Percentiles rank a stretch among this genome's conserved stretches.
phyloP scores from a whole-genome alignment of 2,113 vertebrate species.

The Scopus umbretta region DNA sequence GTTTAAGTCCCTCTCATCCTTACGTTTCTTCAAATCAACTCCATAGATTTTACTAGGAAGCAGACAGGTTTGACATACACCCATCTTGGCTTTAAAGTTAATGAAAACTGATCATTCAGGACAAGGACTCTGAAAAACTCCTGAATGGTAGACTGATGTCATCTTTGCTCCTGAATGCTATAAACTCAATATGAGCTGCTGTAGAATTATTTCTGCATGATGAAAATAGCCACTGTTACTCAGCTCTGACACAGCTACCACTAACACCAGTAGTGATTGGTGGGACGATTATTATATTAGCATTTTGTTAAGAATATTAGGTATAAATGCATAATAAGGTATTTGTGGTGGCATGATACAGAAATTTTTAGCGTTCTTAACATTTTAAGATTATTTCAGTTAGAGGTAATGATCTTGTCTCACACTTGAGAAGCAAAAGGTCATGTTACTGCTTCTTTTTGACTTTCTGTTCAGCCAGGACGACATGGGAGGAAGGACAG shows the following conservation, averaged over 20 bases:
- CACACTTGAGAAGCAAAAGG: not conserved
- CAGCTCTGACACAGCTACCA: not conserved
- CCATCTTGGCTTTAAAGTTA: not conserved
- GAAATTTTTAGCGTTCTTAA: not conserved
- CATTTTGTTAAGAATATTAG: not conserved
- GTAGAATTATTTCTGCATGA: not conserved
- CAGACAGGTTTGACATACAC: not conserved
- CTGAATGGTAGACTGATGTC: not conserved
- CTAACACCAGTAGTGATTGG: not conserved
- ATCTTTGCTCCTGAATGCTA: not conserved
- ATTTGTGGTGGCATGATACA: not conserved
- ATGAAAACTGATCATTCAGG: not conserved
- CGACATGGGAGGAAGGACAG: not conserved
- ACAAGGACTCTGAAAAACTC: not conserved
- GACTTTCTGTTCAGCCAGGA: not conserved
- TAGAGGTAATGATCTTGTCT: not conserved
- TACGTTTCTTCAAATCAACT: not conserved
- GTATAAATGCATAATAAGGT: not conserved
- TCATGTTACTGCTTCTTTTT: not conserved
- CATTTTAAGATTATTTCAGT: not conserved
- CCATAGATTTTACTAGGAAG: not conserved
- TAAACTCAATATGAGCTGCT: not conserved
- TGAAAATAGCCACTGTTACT: not conserved
- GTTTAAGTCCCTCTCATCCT: not conserved
- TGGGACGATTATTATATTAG: not conserved